These are phyloP conservation scores for Amia ocellicauda DNA, from an alignment of 2,113 vertebrate species.

Conservation along the genomic window DNA sequence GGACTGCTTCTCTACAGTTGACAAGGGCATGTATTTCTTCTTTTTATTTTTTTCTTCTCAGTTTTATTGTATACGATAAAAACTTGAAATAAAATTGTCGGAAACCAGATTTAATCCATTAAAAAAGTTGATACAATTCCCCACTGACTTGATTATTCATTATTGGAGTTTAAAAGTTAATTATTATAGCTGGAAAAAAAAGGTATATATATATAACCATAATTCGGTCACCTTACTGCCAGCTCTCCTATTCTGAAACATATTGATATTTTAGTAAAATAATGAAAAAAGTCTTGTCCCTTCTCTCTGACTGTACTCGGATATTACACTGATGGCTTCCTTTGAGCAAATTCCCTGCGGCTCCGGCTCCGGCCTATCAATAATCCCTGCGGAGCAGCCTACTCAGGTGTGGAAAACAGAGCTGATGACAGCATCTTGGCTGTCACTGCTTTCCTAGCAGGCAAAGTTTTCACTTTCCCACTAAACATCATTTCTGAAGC, in stretches of 20 bases:
- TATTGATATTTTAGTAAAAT: constrained; percentile 10
- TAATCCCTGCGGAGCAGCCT: neutral
- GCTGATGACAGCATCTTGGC: constrained; percentile 16
- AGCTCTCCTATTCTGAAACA: neutral
- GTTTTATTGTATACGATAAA: constrained; percentile 13
- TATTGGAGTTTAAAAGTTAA: too few relatives aligned
- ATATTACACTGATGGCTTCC: constrained; percentile 7
- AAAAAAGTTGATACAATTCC: neutral
- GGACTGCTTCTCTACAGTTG: constrained; percentile 1
- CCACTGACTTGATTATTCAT: neutral
- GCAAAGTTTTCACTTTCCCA: constrained; percentile 9
- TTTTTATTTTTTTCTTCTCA: neutral
- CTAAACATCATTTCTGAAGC: constrained; percentile 19
- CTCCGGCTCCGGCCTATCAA: neutral
- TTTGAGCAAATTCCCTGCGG: neutral
- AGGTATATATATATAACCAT: neutral
- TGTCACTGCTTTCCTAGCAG: constrained; percentile 4
- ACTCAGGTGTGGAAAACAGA: constrained; percentile 7
- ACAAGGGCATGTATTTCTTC: neutral
- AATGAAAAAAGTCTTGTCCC: neutral
- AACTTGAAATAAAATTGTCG: neutral
- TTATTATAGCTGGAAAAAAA: neutral
- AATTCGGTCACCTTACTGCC: constrained; percentile 2
- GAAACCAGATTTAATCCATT: neutral
- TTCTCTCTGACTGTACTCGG: neutral